These are phyloP conservation scores for Xanthia icteritia DNA, from an alignment of 2,888 invertebrate species.

Conservation along the genomic window DNA sequence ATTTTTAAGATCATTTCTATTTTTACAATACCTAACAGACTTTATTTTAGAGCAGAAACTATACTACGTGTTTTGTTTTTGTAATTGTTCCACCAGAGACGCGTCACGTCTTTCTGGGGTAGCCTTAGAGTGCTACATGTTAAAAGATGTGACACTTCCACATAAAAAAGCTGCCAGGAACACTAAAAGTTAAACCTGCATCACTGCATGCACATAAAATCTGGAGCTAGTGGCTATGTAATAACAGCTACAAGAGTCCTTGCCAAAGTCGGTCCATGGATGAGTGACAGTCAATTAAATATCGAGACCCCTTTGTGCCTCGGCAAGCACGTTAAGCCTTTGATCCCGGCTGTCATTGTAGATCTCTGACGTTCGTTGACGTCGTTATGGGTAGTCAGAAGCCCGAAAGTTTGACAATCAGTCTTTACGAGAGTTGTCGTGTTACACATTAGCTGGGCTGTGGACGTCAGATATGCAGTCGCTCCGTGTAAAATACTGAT, in stretches of 20 bases:
- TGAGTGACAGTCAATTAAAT: not conserved
- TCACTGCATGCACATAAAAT: not conserved
- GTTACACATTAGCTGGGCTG: not conserved
- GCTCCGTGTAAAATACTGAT: not conserved
- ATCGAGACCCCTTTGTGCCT: not conserved
- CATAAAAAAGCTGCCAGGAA: not conserved
- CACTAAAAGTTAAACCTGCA: too few species aligned
- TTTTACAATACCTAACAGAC: slow-evolving; percentile 9
- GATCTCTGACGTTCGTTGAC: too few species aligned
- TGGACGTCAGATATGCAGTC: not conserved
- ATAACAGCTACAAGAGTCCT: not conserved
- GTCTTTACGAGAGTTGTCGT: not conserved
- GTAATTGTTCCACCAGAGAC: too few species aligned
- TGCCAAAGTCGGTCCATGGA: not conserved
- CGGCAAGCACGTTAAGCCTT: not conserved
- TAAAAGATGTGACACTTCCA: not conserved
- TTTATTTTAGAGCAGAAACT: slow-evolving; percentile 1
- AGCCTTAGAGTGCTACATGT: not conserved
- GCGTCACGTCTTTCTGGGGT: too few species aligned
- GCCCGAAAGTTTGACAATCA: not conserved
- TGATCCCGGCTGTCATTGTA: not conserved
- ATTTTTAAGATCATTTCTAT: slow-evolving; percentile 20
- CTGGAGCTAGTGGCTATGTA: not conserved
- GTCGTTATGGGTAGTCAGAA: not conserved
- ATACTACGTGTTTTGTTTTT: not conserved